Percentiles rank a stretch among this genome's conserved stretches.
These are phyloP conservation scores for Hemichromis elongatus DNA, from an alignment of 2,113 vertebrate species.

Conservation along the genomic window DNA sequence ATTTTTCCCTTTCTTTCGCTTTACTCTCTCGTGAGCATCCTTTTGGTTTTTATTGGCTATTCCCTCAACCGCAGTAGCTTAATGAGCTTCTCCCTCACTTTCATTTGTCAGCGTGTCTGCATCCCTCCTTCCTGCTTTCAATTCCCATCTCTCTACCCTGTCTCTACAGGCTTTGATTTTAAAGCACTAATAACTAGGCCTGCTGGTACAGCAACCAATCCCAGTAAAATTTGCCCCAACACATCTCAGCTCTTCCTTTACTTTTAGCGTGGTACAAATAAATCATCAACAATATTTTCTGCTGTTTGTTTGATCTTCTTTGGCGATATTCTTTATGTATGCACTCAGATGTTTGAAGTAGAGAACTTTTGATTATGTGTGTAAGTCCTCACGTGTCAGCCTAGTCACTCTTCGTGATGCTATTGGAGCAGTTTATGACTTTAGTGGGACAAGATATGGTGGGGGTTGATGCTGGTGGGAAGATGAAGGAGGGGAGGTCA, in stretches of 20 bases:
- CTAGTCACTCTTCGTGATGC: constrained; percentile 20
- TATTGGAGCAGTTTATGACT: constrained; percentile 24
- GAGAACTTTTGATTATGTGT: neutral
- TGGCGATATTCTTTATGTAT: neutral
- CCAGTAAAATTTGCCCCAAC: constrained; percentile 5
- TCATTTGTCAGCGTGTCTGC: constrained; percentile 28
- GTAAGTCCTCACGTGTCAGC: neutral
- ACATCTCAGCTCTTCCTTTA: constrained; percentile 24
- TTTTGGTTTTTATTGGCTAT: constrained; percentile 54
- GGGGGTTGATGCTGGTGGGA: neutral
- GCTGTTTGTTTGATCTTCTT: neutral
- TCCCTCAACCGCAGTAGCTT: constrained; percentile 37
- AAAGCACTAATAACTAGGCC: constrained; percentile 42
- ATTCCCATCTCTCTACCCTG: neutral
- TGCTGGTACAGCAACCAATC: constrained; percentile 8
- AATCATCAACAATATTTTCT: neutral
- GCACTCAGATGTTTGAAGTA: neutral
- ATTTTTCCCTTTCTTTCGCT: constrained; percentile 31
- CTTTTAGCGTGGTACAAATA: neutral
- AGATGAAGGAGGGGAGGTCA: neutral
- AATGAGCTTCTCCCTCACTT: constrained; percentile 57
- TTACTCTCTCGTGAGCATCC: constrained; percentile 25
- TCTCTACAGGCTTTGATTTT: constrained; percentile 35
- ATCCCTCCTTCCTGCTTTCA: neutral
- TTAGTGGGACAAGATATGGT: constrained; percentile 4